Conservation (phyloP, 2,113 vertebrate genomes). For the Tragelaphus buxtoni region DNA sequence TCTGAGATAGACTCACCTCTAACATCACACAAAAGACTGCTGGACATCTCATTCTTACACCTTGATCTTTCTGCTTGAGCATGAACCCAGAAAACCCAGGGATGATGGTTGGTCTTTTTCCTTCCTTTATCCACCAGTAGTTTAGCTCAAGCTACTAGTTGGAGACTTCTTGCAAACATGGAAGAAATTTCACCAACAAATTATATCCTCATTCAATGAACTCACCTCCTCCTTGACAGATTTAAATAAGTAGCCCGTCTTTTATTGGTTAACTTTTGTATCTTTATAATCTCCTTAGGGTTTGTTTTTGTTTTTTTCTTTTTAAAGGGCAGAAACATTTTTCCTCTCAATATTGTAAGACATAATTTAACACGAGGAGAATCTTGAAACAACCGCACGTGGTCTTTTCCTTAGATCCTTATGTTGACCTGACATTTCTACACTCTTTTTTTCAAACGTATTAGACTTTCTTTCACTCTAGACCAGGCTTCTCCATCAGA, state of each 20-base stretch:
- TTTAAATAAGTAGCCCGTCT: neutral
- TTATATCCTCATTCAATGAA: neutral
- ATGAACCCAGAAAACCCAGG: neutral
- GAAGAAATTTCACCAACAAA: neutral
- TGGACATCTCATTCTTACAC: neutral
- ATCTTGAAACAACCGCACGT: neutral
- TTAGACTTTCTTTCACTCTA: neutral
- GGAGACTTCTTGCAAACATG: neutral
- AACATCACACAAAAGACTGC: neutral
- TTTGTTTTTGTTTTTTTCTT: neutral
- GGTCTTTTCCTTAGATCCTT: neutral
- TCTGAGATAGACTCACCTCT: neutral
- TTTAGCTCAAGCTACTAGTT: neutral
- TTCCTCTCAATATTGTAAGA: neutral
- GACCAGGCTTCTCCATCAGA: neutral
- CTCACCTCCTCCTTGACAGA: neutral
- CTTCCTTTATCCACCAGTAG: neutral
- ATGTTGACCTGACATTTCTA: neutral
- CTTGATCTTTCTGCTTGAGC: neutral
- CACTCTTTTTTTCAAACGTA: neutral
- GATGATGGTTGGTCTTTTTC: neutral
- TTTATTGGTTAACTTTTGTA: neutral
- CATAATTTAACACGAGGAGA: neutral
- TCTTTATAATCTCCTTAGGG: neutral
- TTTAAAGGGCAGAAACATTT: neutral